These are phyloP conservation scores for Mesorhabditis belari DNA, from an alignment of 2,888 invertebrate genomes.

Conservation along the genomic window DNA sequence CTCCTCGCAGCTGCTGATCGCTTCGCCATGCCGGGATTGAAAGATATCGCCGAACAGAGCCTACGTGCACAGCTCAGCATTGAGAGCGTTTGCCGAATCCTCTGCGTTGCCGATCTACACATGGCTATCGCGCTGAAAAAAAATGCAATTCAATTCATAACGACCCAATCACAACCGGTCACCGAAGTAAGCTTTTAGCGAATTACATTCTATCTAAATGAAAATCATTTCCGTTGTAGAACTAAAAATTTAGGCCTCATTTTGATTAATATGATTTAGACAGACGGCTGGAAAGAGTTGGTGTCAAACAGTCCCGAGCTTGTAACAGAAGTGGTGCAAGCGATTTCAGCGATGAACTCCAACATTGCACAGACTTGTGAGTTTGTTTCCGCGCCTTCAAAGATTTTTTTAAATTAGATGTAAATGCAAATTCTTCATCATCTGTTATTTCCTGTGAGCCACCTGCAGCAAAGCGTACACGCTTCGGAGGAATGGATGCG, in stretches of 20 bases:
- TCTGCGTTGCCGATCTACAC: constrained; percentile 48
- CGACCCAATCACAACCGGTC: constrained; percentile 27
- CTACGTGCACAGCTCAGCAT: constrained; percentile 31
- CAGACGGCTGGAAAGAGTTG: constrained; percentile 42
- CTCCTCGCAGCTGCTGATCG: constrained; percentile 50
- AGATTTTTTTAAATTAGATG: too few species aligned
- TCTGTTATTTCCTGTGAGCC: too few species aligned
- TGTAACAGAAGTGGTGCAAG: constrained; percentile 37
- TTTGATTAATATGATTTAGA: constrained; percentile 21
- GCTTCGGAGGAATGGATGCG: too few species aligned
- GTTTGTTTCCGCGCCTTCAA: too few species aligned
- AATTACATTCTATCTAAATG: background rate
- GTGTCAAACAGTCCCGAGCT: constrained; percentile 31
- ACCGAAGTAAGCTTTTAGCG: constrained; percentile 16
- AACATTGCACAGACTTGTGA: too few species aligned
- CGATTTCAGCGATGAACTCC: background rate
- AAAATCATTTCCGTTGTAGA: background rate
- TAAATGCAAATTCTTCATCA: too few species aligned
- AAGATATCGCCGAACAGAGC: constrained; percentile 49
- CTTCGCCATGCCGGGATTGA: constrained; percentile 49
- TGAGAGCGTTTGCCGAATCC: constrained; percentile 43
- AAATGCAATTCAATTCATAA: constrained; percentile 48
- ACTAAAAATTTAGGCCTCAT: background rate
- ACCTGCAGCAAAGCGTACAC: too few species aligned
- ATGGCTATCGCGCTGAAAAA: constrained; percentile 39